Base-by-base conservation (phyloP, 2,888 invertebrate genomes). In the Papilio demoleus region DNA sequence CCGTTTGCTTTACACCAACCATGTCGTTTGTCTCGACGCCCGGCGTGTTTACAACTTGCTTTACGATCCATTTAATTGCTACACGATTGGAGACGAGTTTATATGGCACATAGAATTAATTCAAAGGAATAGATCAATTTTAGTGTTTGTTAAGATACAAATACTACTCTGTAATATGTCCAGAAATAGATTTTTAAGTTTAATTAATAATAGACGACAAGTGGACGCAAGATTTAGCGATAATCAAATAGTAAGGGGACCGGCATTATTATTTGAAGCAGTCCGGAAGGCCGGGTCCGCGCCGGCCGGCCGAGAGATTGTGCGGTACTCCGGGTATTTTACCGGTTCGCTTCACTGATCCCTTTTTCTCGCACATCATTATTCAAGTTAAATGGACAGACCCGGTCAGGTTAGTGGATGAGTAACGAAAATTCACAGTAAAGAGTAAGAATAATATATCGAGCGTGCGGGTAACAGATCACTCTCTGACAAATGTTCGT, bases 361-460 rank as follows among this genome's bases (percentile, higher is more conserved):
- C 86, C 80, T 85, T 86, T 82, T 77, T 81, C 81, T 82, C 86
- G 79, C 86, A 88, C 88, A 87, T 89, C 89, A 89, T 90, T 90
- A 90, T 88, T 90, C 90, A 89, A 86, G 85, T 85, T 88, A 90
- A 89, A 87, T 88, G 88, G 89, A 88, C 87, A 84, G 86, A 76
- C 78, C 81, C 80, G 83, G 85, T 84, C 82, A 85, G 84, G 86
- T 85, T 84, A 84, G 85, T 81, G 83, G 84, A 85, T 86, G 86
- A 82, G 87, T 87, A 86, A 88, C 85, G 84, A 83, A 87, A 85
- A 85, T 82, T 69, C 61, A 53, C 53, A 61, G 59, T 65, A 65
- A 53, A 60, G 60, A 64, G 68, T 53, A 38, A 40, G 65, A 62
- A 69, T 65, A 68, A 68, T 69, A 69, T 61, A 69, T 65, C 61